phyloP scores from a whole-genome alignment of 2,113 vertebrate species.

The Tragelaphus strepsiceros region DNA sequence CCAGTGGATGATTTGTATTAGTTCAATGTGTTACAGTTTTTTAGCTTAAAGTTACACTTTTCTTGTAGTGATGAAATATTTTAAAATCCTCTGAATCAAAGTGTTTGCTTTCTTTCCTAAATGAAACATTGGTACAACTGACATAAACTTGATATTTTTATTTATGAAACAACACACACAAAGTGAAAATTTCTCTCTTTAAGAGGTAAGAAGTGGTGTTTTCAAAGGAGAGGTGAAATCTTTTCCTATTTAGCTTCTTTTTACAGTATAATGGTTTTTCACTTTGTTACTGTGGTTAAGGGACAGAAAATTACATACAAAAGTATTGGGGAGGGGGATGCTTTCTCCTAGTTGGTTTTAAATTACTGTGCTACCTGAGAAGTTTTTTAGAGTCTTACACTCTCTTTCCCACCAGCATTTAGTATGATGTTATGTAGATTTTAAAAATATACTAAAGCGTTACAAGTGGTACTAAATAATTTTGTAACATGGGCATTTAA shows the following conservation, averaged over 20 bases:
- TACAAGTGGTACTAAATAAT: not conserved
- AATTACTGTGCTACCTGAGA: constrained; percentile 22
- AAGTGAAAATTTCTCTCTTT: not conserved
- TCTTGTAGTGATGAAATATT: constrained; percentile 22
- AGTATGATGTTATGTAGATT: not conserved
- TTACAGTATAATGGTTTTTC: not conserved
- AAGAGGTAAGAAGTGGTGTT: constrained; percentile 39
- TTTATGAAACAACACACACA: constrained; percentile 16
- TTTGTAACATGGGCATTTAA: constrained; percentile 32
- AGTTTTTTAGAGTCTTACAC: constrained; percentile 39
- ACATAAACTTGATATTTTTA: constrained; percentile 49
- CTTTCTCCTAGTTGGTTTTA: constrained; percentile 31
- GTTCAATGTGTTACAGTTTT: not conserved
- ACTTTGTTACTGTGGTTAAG: constrained; percentile 22
- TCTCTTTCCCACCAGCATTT: constrained; percentile 31
- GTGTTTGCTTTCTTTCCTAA: constrained; percentile 36
- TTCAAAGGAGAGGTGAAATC: constrained; percentile 30
- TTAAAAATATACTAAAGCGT: not conserved
- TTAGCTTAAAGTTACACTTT: constrained; percentile 18
- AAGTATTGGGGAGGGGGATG: not conserved
- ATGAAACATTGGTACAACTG: constrained; percentile 46
- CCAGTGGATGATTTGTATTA: not conserved
- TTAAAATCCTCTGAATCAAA: constrained; percentile 42
- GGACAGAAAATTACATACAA: constrained; percentile 3
- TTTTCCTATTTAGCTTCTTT: constrained; percentile 42